Evolutionary conservation across 37 sponge, comb jelly and placozoan species (phyloP), one percentile per base, ranked within the genome.

Genomic region (Diacarnus erythraeanus): DNA sequence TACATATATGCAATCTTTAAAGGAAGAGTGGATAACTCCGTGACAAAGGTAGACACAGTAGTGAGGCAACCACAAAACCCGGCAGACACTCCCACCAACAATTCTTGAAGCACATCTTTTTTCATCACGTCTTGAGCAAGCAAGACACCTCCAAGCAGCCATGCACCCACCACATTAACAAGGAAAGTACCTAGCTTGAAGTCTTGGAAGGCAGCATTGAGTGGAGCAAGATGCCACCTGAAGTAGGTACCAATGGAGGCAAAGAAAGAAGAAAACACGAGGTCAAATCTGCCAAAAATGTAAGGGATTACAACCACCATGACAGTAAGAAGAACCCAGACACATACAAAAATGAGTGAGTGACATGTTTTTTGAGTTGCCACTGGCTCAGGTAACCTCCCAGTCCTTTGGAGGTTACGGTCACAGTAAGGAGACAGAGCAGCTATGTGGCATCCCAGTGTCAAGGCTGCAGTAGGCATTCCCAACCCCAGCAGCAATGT

Each of bases 31-130:
- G 57, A 59, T 22, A 88, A 59, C 42, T 88, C 78, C 5, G 44
- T 64, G 26, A 68, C 72, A 72, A 88, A 88, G 26, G 89, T 88
- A 0, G 89, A 88, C 22, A 88, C 89, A 33, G 89, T 88, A 27
- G 89, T 88, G 39, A 88, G 72, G 60, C 89, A 78, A 31, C 89
- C 89, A 77, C 89, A 88, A 56, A 88, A 83, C 2, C 89, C 89
- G 73, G 78, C 59, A 10, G 59, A 64, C 30, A 77, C 34, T 78
- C 89, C 89, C 26, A 21, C 47, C 21, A 85, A 56, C 31, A 56
- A 30, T 1, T 40, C 22, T 1, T 80, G 38, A 20, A 61, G 18
- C n/a, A 17, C 57, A 2, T 64, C n/a, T 44, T 23, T 34, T 18
- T 20, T 10, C 33, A 63, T 8, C 33, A 64, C 1, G 0, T 39